Percentiles rank a stretch among this genome's conserved stretches.
phyloP scores from a whole-genome alignment of 2,797 vertebrate genomes.

The Nothura maculosa region DNA sequence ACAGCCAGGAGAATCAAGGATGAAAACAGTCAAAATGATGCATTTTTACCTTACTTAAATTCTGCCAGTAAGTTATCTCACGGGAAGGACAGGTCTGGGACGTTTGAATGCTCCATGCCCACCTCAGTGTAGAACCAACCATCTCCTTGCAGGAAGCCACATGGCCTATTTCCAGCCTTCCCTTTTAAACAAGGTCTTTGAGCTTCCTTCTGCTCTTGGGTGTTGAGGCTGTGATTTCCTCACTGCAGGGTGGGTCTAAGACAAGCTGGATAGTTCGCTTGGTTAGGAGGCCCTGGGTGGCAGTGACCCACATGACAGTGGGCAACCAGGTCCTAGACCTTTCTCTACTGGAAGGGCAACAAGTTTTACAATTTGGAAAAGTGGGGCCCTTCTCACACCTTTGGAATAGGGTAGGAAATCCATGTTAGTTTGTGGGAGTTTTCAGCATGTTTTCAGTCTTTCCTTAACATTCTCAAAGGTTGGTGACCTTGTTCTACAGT shows the following conservation, averaged over 20 bases:
- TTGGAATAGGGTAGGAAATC: not conserved
- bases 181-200: not conserved
- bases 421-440: rapidly evolving
- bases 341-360: not conserved
- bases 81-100: rapidly evolving
- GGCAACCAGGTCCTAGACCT: not conserved
- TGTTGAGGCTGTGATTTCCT: not conserved
- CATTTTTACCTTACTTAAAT: not conserved
- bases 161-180: not conserved
- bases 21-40: not conserved
- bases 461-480: not conserved
- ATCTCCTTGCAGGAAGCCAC: not conserved
- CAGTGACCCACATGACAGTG: rapidly evolving
- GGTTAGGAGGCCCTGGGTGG: rapidly evolving
- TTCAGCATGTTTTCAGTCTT: not conserved
- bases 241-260: not conserved
- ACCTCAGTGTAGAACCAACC: not conserved
- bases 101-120: not conserved
- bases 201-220: not conserved
- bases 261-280: rapidly evolving
- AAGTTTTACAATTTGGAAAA: not conserved
- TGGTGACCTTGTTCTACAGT: not conserved
- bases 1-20: not conserved
- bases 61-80: not conserved
- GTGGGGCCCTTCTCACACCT: not conserved